Conservation (phyloP, 2,113 vertebrate species). For the Gasterosteus aculeatus region DNA sequence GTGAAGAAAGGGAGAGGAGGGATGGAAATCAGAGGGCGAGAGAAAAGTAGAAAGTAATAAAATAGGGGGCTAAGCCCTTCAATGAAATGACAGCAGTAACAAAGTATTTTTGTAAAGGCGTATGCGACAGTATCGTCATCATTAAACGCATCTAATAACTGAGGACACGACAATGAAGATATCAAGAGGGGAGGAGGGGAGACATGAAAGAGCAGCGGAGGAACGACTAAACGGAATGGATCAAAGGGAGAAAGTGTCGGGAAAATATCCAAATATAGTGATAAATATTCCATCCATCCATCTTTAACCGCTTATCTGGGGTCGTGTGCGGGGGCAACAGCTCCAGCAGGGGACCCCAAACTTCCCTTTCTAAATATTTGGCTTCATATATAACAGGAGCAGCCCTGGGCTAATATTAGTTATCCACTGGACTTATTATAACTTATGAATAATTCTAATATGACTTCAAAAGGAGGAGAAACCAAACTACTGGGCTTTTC, state of each 20-base stretch:
- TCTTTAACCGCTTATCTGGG: no score
- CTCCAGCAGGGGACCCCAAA: no score
- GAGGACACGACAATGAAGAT: neutral
- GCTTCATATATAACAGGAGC: neutral
- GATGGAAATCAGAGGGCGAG: neutral
- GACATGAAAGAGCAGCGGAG: neutral
- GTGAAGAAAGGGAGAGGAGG: neutral
- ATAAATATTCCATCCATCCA: no score
- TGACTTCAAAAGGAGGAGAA: neutral
- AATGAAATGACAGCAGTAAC: neutral
- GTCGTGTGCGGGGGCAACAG: no score
- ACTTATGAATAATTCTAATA: neutral
- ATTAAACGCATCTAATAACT: neutral
- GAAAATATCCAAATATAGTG: neutral
- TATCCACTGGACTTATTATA: neutral
- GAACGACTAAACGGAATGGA: neutral
- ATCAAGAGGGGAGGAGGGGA: neutral
- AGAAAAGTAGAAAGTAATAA: neutral
- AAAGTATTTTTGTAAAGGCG: neutral
- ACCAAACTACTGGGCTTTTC: neutral
- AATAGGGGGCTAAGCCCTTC: no score
- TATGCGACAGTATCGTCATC: neutral
- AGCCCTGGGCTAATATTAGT: neutral
- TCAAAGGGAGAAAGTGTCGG: neutral
- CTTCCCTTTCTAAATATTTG: neutral